These are phyloP conservation scores for Machimus atricapillus DNA, from an alignment of 2,888 invertebrate species.

Conservation along the genomic window DNA sequence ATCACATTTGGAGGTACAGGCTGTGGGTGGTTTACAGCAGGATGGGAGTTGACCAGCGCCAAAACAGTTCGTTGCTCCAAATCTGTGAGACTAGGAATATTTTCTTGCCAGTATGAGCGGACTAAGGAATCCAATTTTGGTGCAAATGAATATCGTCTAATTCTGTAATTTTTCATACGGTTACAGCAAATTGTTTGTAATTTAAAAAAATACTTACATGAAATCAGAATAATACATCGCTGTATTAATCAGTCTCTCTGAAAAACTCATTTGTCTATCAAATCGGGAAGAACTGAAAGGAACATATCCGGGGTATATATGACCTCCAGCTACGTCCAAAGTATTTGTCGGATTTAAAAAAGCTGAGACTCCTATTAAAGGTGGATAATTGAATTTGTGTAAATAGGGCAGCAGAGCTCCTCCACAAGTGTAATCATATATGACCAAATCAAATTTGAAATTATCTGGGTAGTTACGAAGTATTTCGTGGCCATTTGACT, in stretches of 20 bases:
- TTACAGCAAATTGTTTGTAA: neutral
- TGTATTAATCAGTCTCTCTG: slow-evolving; percentile 51
- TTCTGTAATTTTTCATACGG: neutral
- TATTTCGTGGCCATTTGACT: slow-evolving; percentile 50
- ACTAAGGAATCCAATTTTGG: neutral
- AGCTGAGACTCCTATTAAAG: slow-evolving; percentile 53
- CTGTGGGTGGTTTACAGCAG: slow-evolving; percentile 54
- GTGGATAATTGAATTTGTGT: slow-evolving; percentile 55
- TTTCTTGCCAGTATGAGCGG: neutral
- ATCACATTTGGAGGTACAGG: slow-evolving; percentile 57
- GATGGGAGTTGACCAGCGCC: slow-evolving; percentile 56
- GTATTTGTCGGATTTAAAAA: slow-evolving; percentile 51
- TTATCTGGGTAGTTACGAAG: slow-evolving; percentile 53
- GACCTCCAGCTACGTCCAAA: slow-evolving; percentile 51
- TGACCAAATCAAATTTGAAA: slow-evolving; percentile 56
- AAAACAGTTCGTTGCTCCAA: slow-evolving; percentile 51
- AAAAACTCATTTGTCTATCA: slow-evolving; percentile 51
- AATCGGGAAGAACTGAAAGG: slow-evolving; percentile 50
- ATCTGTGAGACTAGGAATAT: slow-evolving; percentile 49
- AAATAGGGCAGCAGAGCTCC: slow-evolving; percentile 54
- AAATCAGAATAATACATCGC: slow-evolving; percentile 42
- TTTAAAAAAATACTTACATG: neutral
- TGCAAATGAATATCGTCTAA: neutral
- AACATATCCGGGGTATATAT: slow-evolving; percentile 52
- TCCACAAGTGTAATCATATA: slow-evolving; percentile 55